Evolutionary conservation across 35 echinoderm and acorn worm genomes (phyloP).

Genomic region (Ophiothrix spiculata): DNA sequence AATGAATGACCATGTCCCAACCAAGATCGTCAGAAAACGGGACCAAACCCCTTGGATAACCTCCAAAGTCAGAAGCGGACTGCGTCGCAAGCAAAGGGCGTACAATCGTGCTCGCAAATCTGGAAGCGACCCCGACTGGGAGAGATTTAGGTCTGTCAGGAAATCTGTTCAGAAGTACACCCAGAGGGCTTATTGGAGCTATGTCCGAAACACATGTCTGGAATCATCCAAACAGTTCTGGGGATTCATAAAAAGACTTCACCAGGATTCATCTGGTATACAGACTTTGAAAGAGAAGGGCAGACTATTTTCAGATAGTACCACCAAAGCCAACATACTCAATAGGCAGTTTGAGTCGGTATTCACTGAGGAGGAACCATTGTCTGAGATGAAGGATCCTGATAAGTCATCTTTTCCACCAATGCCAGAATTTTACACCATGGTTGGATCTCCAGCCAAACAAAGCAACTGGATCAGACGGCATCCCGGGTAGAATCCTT

Average conservation of each 20-base stretch:
- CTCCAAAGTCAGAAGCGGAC: not conserved
- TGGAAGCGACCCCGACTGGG: not conserved
- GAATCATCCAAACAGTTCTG: slow-evolving; percentile 19
- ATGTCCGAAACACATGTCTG: slow-evolving; percentile 21
- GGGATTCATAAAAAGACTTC: slow-evolving; percentile 24
- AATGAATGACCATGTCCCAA: not conserved
- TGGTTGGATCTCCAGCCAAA: too few relatives aligned
- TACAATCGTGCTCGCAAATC: not conserved
- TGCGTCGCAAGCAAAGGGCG: slow-evolving; percentile 12
- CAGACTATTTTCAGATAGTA: slow-evolving; percentile 11
- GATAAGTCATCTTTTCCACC: not conserved
- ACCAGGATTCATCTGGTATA: slow-evolving; percentile 15
- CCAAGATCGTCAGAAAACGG: slow-evolving; percentile 18
- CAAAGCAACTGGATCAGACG: too few relatives aligned
- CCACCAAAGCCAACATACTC: slow-evolving; percentile 14
- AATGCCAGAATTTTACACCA: not conserved
- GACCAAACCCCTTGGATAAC: slow-evolving; percentile 30
- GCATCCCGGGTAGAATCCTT: too few relatives aligned
- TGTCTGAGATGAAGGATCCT: not conserved
- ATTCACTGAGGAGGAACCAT: not conserved
- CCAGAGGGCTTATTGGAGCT: slow-evolving; percentile 12
- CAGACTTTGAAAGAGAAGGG: slow-evolving; percentile 25
- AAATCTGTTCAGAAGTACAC: slow-evolving; percentile 29
- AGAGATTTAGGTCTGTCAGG: slow-evolving; percentile 21
- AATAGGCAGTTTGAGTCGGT: slow-evolving; percentile 12